Evolutionary conservation across 2,797 vertebrate species (phyloP).

Genomic region (Oreortyx pictus): DNA sequence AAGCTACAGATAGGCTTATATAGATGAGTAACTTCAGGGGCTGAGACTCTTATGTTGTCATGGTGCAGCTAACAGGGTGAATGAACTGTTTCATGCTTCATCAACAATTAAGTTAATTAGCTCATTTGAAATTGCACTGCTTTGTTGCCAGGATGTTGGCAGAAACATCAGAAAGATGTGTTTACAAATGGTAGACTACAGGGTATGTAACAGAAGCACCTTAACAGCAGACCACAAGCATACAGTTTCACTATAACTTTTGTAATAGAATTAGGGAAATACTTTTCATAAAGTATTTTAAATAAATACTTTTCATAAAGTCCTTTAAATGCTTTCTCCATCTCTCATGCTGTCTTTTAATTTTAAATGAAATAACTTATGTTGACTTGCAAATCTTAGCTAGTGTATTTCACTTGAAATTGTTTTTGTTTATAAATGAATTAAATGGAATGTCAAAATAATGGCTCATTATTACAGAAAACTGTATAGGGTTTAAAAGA

Average conservation of each 20-base stretch:
- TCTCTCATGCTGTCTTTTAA: slow-evolving; percentile 14
- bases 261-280: slow-evolving; percentile 46
- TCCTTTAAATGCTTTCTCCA: slow-evolving; percentile 27
- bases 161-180: slow-evolving; percentile 97
- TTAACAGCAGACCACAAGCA: slow-evolving; percentile 78
- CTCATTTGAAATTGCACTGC: slow-evolving; percentile 99
- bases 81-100: slow-evolving; percentile 99
- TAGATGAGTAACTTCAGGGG: slow-evolving; percentile 90
- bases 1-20: slow-evolving; percentile 88
- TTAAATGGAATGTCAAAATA: slow-evolving; percentile 25
- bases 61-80: slow-evolving; percentile 96
- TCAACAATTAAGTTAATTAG: slow-evolving; percentile 99
- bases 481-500: neutral
- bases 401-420: neutral
- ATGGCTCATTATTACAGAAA: neutral
- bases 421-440: slow-evolving; percentile 24
- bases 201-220: slow-evolving; percentile 88
- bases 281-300: slow-evolving; percentile 44
- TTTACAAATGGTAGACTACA: slow-evolving; percentile 93
- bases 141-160: slow-evolving; percentile 98
- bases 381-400: slow-evolving; percentile 5
- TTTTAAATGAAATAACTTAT: slow-evolving; percentile 48
- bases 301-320: slow-evolving; percentile 45
- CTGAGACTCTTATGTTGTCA: slow-evolving; percentile 94
- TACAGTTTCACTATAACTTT: slow-evolving; percentile 63